Percentiles rank a stretch among this genome's conserved stretches.
These are phyloP conservation scores for Anguilla pacifica DNA, from an alignment of 2,797 vertebrate genomes.

Conservation along the genomic window DNA sequence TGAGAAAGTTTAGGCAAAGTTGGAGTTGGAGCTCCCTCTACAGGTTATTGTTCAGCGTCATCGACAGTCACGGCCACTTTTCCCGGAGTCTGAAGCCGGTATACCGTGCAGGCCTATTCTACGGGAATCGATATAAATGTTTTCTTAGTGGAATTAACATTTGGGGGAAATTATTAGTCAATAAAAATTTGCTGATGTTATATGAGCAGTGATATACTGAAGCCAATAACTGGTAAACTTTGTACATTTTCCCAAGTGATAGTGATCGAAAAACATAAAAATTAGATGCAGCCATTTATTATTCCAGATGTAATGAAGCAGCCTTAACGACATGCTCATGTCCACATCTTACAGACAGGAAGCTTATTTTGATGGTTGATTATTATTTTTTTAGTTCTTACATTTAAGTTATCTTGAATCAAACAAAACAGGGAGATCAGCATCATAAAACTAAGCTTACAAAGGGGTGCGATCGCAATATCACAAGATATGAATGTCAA, in stretches of 20 bases:
- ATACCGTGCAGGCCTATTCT: neutral
- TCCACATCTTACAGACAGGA: neutral
- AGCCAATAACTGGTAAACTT: neutral
- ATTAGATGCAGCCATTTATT: neutral
- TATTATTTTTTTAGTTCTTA: neutral
- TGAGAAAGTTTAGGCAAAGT: conserved; percentile 74
- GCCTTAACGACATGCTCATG: neutral
- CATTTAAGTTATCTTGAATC: neutral
- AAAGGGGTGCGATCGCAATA: neutral
- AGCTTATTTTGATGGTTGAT: neutral
- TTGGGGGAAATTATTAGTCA: neutral
- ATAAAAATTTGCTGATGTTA: conserved; percentile 32
- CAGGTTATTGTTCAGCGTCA: conserved; percentile 55
- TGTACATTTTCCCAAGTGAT: neutral
- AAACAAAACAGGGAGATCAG: neutral
- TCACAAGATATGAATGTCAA: neutral
- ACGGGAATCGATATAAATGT: neutral
- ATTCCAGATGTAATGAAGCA: neutral
- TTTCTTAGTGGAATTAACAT: neutral
- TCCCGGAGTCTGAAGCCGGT: neutral
- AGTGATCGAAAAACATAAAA: neutral
- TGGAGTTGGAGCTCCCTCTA: conserved; percentile 83
- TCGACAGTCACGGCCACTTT: neutral
- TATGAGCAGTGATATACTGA: neutral
- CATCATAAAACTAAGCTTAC: no score